Evolutionary conservation across 2,888 invertebrate species (phyloP), one percentile per base, ranked within the genome.

Genomic region (Sipha maydis): DNA sequence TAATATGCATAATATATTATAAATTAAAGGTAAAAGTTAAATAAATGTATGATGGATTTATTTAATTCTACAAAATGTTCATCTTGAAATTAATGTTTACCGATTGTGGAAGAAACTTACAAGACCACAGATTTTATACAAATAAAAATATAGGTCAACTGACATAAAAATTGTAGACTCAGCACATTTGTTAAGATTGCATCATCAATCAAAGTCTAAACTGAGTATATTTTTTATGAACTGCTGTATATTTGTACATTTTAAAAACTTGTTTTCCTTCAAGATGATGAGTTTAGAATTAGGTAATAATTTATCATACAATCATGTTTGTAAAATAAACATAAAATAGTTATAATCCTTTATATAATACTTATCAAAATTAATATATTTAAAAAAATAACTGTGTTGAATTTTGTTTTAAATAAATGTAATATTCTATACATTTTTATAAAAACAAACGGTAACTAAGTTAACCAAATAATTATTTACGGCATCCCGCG

Each of bases 31-130:
- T 7, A 61, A 61, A 5, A 61, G 9, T 69, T 69, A 28, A n/a
- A 9, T 11, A 25, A 69, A 69, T 3, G 0, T 11, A 28, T 28
- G 69, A 69, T 69, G 25, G 1, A 69, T 69, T 25, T n/a, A 9
- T 69, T 25, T 69, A 69, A 69, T 7, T 69, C 11, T 69, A 21
- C n/a, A 48, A 69, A 41, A 31, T 75, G n/a, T 54, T 83, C 34
- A n/a, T 38, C 56, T 83, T 73, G n/a, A 75, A 75, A 83, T 21
- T 54, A 56, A 83, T 83, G 83, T 56, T 56, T n/a, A 38, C 73
- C 54, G n/a, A 75, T 75, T 71, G 73, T 19, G 9, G 8, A 56
- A 34, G 34, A 83, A 83, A 83, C 73, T 83, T 73, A 38, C 54
- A 7, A 61, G 41, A 17, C 61, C 21, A 25, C 17, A 21, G 21